Conservation (phyloP, 2,797 vertebrate genomes). For the Lepilemur ruficaudatus region DNA sequence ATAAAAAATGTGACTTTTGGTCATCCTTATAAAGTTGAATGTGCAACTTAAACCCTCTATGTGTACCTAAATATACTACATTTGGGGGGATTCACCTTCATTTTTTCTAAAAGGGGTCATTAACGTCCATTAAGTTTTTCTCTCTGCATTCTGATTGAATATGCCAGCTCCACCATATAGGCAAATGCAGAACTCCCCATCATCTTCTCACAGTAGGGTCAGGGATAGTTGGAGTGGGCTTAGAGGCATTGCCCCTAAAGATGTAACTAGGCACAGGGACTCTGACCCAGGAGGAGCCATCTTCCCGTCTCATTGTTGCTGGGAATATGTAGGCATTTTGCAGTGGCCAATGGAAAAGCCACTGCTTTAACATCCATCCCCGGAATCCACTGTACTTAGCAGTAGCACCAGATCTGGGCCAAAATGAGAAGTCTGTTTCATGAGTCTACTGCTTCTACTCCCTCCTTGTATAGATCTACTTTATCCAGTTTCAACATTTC, state of each 20-base stretch:
- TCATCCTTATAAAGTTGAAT: neutral
- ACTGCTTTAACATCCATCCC: neutral
- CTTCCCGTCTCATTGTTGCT: neutral
- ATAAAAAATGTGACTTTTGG: neutral
- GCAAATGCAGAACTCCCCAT: neutral
- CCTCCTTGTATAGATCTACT: neutral
- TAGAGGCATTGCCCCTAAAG: neutral
- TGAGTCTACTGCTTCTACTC: neutral
- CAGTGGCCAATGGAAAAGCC: neutral
- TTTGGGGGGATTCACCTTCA: neutral
- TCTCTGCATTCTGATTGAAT: neutral
- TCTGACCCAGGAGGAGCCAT: fast-evolving
- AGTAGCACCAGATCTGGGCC: neutral
- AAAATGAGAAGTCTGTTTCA: neutral
- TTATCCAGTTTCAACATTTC: neutral
- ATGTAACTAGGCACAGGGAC: neutral
- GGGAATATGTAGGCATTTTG: neutral
- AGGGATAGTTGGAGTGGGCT: neutral
- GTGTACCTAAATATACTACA: neutral
- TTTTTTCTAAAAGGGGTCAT: neutral
- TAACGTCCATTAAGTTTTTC: neutral
- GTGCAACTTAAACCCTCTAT: neutral
- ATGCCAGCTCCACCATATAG: neutral
- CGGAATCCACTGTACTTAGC: neutral
- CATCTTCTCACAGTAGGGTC: neutral